Base-by-base conservation (phyloP, 2,797 vertebrate species). In the Pterois miles region DNA sequence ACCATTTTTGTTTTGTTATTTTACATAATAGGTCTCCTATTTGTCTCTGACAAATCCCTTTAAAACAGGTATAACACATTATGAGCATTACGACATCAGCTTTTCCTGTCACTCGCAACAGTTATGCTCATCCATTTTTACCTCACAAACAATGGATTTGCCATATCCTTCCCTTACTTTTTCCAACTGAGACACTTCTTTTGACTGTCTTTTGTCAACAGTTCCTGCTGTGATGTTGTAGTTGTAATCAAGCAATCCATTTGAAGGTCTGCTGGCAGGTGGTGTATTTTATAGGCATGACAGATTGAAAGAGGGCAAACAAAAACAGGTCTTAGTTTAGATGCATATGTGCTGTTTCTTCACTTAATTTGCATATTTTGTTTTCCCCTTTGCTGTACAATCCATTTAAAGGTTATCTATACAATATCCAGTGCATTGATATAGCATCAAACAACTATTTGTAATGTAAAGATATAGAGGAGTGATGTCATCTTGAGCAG, bases 161-260 rank as follows among this genome's bases (percentile, higher is more conserved):
- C 43, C 25, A 18, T 43, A 14, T 65, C 62, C 23, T 63, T 27
- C 31, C 4, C 23, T 40, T 62, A 34, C 27, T 52, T 74, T 77
- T 72, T 53, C 31, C 38, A 68, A 66, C 46, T 33, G 38, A 67
- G 25, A 72, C 23, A 50, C 43, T 54, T 76, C 12, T 65, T 71
- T 56, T 53, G 56, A 53, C 70, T 62, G 43, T 67, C 46, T 75
- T 85, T 82, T 59, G 36, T 86, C 66, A 77, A 25, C 69, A 74
- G 27, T 36, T 62, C 79, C 65, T 78, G 70, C 75, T 76, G 83
- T 36, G 77, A 74, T 80, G 43, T 54, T 70, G 31, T 68, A 34
- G 60, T 80, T 74, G 29, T 76, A 86, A 81, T 86, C 74, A 84
- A 82, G 72, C 64, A 66, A 76, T 74, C 52, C 33, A 65, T 83